Evolutionary conservation across 2,797 vertebrate genomes (phyloP).

Genomic region (Antrozous pallidus): DNA sequence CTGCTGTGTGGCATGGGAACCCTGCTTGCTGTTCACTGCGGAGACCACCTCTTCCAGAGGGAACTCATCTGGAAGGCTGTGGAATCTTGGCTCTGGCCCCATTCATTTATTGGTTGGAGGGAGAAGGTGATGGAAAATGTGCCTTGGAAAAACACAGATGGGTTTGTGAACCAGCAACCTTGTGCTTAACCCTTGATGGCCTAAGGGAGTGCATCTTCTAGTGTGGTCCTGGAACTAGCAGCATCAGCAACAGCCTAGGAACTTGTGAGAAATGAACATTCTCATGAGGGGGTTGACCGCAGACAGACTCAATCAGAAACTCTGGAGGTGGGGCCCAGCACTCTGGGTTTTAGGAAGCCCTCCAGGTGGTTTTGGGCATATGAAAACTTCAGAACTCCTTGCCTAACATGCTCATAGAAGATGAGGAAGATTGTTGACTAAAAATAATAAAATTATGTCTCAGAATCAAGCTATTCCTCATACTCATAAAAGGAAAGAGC

Average conservation of each 20-base stretch:
- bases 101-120: constrained; percentile 51
- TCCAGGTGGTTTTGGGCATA: not conserved
- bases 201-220: not conserved
- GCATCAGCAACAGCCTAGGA: not conserved
- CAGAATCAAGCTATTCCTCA: not conserved
- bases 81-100: constrained; percentile 56
- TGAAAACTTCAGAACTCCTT: not conserved
- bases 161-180: not conserved
- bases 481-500: not conserved
- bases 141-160: constrained; percentile 52
- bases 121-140: constrained; percentile 57
- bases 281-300: not conserved
- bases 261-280: not conserved
- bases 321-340: not conserved
- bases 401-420: not conserved
- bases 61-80: constrained; percentile 52
- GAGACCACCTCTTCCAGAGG: constrained; percentile 14
- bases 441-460: not conserved
- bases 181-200: constrained; percentile 13
- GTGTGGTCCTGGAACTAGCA: not conserved
- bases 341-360: not conserved
- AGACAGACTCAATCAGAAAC: not conserved
- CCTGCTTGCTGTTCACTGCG: not conserved
- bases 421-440: not conserved
- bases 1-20: constrained; percentile 14